Evolutionary conservation across 1,140 invertebrate genomes (phyloP), one percentile per base, ranked within the genome.

Genomic region (Sarcophaga peregrina): DNA sequence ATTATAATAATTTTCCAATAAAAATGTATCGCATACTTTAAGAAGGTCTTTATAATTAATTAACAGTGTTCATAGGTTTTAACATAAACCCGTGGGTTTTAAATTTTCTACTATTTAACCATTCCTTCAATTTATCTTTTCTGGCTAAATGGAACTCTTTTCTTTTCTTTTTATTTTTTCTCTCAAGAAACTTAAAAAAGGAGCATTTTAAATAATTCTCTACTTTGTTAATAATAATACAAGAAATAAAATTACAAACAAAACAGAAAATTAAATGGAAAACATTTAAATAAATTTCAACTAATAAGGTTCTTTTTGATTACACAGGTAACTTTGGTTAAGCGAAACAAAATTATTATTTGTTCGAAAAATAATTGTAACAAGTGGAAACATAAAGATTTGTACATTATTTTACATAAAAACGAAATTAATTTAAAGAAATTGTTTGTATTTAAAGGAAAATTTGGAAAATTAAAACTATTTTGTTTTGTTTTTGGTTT

Each of bases 251-350:
- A 68, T 20, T n/a, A 8, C 20, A 68, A 68, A 58, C 25, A 37
- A 37, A 37, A 37, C 25, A 37, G 25, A 37, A 37, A 37, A 37
- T 37, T 2, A 37, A 37, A 37, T 37, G 25, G 25, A 37, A 37
- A 37, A 37, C 25, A n/a, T 37, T 37, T 72, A 17, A 72, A 72
- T 20, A 47, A 78, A 50, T 78, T 78, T 78, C n/a, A 78, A 78
- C 75, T 78, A 78, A 78, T 78, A 78, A 78, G 47, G 48, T 78
- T 52, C 8, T 76, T 76, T n/a, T 76, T 20, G 75, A 78, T 78
- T 78, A 68, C 20, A 78, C 75, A 78, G 75, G 75, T 78, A 78
- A 78, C 75, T 78, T 78, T 78, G 75, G 75, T 78, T 20, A 68
- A 78, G 75, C 75, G 50, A 52, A 78, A 48, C 45, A 78, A 78